Evolutionary conservation across 2,888 invertebrate genomes (phyloP).

Genomic region (Andrena hattorfiana): DNA sequence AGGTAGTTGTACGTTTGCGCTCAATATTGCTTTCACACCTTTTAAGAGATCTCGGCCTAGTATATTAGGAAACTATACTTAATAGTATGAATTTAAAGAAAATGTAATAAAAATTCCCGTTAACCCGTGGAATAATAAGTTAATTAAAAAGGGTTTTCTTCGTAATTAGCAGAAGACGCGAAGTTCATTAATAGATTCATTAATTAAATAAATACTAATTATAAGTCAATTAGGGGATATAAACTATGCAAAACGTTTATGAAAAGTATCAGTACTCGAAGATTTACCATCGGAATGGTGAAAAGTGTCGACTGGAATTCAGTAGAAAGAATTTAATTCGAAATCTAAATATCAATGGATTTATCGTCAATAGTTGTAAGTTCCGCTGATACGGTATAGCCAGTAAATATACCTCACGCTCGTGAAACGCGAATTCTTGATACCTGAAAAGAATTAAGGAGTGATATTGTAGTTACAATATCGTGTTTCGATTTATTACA

Average conservation of each 20-base stretch:
- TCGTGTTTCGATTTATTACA: constrained; percentile 23
- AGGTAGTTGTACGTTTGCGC: too few relatives aligned
- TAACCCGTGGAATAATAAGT: too few relatives aligned
- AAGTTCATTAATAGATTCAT: too few relatives aligned
- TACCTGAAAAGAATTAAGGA: constrained; percentile 6
- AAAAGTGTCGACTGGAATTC: not conserved
- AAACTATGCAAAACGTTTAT: not conserved
- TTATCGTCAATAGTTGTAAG: constrained; percentile 11
- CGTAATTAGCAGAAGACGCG: too few relatives aligned
- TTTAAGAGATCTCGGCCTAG: too few relatives aligned
- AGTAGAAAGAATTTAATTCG: not conserved
- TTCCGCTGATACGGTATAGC: not conserved
- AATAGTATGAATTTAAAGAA: too few relatives aligned
- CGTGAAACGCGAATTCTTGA: constrained; percentile 2
- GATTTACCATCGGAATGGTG: not conserved
- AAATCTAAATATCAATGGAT: not conserved
- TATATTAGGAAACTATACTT: too few relatives aligned
- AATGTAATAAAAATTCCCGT: too few relatives aligned
- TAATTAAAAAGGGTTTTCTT: too few relatives aligned
- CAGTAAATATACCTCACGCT: constrained; percentile 7
- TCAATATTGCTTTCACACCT: too few relatives aligned
- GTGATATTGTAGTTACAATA: constrained; percentile 9
- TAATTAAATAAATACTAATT: too few relatives aligned
- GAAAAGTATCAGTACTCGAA: not conserved
- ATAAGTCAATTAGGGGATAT: too few relatives aligned